Evolutionary conservation across 2,113 vertebrate genomes (phyloP).

Genomic region (Danio rerio): GRCz12tu NC_133180.1:36514001-36514500

Average conservation of each 20-base stretch:
- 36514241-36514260: no score
- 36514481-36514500: neutral
- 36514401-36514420: neutral
- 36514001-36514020: no score
- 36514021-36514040: no score
- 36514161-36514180: neutral
- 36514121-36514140: no score
- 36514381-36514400: neutral
- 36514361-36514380: neutral
- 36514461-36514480: neutral
- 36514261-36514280: neutral
- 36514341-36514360: constrained; percentile 1
- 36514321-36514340: neutral
- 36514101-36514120: neutral
- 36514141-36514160: neutral
- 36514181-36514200: neutral
- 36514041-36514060: no score
- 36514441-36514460: neutral
- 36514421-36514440: neutral
- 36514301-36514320: no score
- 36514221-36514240: neutral
- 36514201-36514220: neutral
- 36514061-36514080: no score
- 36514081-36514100: neutral
- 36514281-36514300: neutral